Percentiles rank a stretch among this genome's conserved stretches.
These are phyloP conservation scores for Chloebia gouldiae DNA, from an alignment of 2,113 vertebrate species.

Conservation along the genomic window DNA sequence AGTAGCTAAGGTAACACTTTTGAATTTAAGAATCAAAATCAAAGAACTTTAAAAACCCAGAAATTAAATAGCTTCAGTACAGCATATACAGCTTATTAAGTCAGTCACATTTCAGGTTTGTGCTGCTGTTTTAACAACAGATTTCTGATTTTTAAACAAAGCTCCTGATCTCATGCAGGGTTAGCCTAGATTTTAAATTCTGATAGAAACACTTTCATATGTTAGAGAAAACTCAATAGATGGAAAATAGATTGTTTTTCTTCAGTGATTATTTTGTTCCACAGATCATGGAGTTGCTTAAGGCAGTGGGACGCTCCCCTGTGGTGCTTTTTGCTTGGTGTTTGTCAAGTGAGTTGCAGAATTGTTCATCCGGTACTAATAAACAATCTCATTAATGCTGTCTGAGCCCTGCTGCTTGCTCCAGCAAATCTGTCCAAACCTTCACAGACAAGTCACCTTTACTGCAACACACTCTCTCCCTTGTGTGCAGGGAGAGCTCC, in stretches of 20 bases:
- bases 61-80: not conserved
- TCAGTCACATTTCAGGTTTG: not conserved
- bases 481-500: not conserved
- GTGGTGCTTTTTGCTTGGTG: conserved; percentile 40
- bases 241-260: conserved; percentile 69
- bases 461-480: not conserved
- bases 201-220: conserved; percentile 42
- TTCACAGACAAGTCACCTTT: conserved; percentile 31
- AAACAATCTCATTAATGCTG: conserved; percentile 69
- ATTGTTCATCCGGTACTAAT: conserved; percentile 67
- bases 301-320: conserved; percentile 42
- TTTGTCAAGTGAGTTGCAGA: conserved; percentile 64
- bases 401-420: conserved; percentile 47
- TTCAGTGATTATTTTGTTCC: conserved; percentile 65
- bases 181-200: conserved; percentile 60
- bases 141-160: conserved; percentile 54
- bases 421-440: conserved; percentile 55
- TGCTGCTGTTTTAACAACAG: conserved; percentile 10
- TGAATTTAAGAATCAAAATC: not conserved
- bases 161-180: not conserved
- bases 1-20: not conserved
- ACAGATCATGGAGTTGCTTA: conserved; percentile 55
- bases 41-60: not conserved
- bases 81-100: not conserved
- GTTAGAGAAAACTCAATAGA: conserved; percentile 48